Evolutionary conservation across 2,113 vertebrate species (phyloP), one percentile per base, ranked within the genome.

Genomic region (Corvus moneduloides): DNA sequence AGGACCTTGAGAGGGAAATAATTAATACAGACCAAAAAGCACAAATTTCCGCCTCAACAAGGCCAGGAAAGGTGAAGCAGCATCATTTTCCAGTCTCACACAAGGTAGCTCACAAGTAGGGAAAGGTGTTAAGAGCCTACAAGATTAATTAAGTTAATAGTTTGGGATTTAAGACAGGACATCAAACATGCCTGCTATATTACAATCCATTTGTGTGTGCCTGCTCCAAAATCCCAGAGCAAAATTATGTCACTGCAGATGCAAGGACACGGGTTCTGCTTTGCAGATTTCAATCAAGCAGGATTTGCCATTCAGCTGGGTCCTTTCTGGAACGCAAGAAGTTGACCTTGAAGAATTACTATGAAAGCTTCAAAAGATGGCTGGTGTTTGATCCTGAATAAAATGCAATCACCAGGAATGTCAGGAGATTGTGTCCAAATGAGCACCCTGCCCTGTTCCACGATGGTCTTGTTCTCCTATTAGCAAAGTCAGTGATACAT

Each of bases 81-180:
- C 52, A 56, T n/a, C 44, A 81, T 64, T 78, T 85, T 61, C 72
- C 80, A 61, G 54, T 22, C 58, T 84, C 83, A 71, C 0, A 0
- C 64, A 64, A 96, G 64, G 76, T 17, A 93, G 82, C 59, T 93
- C 2, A 0, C 1, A 5, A 84, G 67, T 16, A 79, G 17, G 33
- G 37, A 83, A 92, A 80, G 56, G 85, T 92, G 86, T 76, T 94
- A 91, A 75, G 66, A 91, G 91, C 77, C 84, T 49, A 44, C 28
- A 56, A 28, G 89, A 73, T 89, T 95, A 93, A 93, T 94, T 96
- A 94, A 84, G 83, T 84, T 90, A 94, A 94, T 92, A 92, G 91
- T 84, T 58, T 78, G 93, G 84, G 93, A 95, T 89, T 94, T 89
- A 87, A 94, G 72, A 23, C 55, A 88, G 89, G 78, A 59, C 51